phyloP scores from a whole-genome alignment of 2,113 vertebrate species.

The Terrapene triunguis region DNA sequence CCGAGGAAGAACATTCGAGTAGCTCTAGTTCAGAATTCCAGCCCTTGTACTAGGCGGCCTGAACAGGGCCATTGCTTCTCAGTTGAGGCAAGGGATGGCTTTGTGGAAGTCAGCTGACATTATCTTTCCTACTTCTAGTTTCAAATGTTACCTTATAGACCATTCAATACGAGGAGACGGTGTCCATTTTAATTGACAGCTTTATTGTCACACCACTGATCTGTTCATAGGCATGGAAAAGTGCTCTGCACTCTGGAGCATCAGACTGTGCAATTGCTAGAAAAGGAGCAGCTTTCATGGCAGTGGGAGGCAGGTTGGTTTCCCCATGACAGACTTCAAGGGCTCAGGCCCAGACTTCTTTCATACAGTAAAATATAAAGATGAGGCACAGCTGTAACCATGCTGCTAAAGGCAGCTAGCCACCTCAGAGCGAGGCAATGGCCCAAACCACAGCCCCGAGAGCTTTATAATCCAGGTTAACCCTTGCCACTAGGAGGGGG shows the following conservation, averaged over 20 bases:
- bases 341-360: neutral
- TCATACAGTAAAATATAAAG: neutral
- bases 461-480: neutral
- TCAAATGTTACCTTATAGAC: neutral
- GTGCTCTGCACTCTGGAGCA: neutral
- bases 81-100: neutral
- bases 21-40: neutral
- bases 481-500: rapidly evolving
- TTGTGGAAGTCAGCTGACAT: neutral
- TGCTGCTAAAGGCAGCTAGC: neutral
- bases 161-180: neutral
- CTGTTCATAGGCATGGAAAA: neutral
- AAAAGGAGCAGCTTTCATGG: neutral
- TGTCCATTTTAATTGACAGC: neutral
- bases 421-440: neutral
- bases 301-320: neutral
- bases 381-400: neutral
- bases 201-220: neutral
- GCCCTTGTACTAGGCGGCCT: neutral
- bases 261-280: neutral
- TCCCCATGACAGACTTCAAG: neutral
- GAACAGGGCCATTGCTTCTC: neutral
- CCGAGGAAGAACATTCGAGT: neutral
- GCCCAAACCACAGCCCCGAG: neutral
- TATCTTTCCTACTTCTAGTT: rapidly evolving